These are phyloP conservation scores for Pitta sordida DNA, from an alignment of 2,113 vertebrate species.

Conservation along the genomic window DNA sequence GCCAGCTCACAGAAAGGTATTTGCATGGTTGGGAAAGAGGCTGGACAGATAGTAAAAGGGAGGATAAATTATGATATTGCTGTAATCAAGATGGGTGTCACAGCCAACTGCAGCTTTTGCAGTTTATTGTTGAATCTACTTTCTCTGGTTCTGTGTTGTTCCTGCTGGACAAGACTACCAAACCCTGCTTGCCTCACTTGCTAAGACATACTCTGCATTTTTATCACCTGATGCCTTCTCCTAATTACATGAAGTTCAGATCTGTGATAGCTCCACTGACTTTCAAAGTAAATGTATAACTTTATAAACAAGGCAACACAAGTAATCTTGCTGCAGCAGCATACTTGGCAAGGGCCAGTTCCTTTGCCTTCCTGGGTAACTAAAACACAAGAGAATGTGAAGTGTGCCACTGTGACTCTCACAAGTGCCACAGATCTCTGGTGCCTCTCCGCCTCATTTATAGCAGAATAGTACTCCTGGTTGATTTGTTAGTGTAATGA, in stretches of 20 bases:
- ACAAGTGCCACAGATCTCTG: background rate
- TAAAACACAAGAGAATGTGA: background rate
- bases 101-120: background rate
- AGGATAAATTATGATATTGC: background rate
- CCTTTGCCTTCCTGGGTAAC: background rate
- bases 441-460: background rate
- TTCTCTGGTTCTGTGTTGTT: background rate
- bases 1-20: background rate
- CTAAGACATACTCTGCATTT: background rate
- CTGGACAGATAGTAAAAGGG: background rate
- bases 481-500: constrained; percentile 1
- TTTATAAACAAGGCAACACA: constrained; percentile 30
- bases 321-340: constrained; percentile 11
- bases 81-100: background rate
- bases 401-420: background rate
- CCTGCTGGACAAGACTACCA: background rate
- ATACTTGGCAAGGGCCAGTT: background rate
- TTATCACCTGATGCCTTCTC: constrained; percentile 2
- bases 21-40: background rate
- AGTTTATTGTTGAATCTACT: background rate
- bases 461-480: background rate
- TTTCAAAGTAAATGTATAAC: constrained; percentile 47
- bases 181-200: background rate
- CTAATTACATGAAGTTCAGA: constrained; percentile 19
- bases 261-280: background rate